Evolutionary conservation across 2,797 vertebrate genomes (phyloP).

Genomic region (Tiaroga cobitis): DNA sequence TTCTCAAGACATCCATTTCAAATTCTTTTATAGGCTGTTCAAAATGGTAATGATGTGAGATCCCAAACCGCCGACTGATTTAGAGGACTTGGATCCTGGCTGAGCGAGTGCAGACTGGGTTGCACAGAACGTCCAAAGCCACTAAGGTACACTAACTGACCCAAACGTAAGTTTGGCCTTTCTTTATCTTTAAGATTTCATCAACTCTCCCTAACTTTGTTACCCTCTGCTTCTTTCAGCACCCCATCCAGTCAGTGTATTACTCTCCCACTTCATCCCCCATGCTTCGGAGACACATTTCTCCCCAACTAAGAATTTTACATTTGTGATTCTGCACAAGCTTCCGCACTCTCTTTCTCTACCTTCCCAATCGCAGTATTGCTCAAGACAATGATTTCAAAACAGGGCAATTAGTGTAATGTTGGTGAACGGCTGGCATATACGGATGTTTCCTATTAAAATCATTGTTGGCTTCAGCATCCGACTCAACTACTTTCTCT

Average conservation of each 20-base stretch:
- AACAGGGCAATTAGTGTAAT: slow-evolving; percentile 69
- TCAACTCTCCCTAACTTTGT: slow-evolving; percentile 1
- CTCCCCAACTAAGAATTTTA: slow-evolving; percentile 31
- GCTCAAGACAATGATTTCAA: slow-evolving; percentile 68
- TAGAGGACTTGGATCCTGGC: slow-evolving; percentile 17
- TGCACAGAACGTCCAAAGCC: slow-evolving; percentile 32
- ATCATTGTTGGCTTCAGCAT: slow-evolving; percentile 62
- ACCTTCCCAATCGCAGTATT: slow-evolving; percentile 57
- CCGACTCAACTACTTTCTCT: slow-evolving; percentile 68
- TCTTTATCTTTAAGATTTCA: slow-evolving; percentile 20
- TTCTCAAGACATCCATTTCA: slow-evolving; percentile 44
- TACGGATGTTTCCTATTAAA: slow-evolving; percentile 72
- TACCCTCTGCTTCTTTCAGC: slow-evolving; percentile 5
- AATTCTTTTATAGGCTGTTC: slow-evolving; percentile 40
- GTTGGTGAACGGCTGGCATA: slow-evolving; percentile 70
- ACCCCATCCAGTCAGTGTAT: slow-evolving; percentile 23
- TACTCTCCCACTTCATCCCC: neutral
- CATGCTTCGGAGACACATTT: neutral
- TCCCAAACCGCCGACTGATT: slow-evolving; percentile 32
- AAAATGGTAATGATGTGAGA: slow-evolving; percentile 51
- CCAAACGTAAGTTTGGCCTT: neutral
- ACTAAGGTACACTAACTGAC: slow-evolving; percentile 16
- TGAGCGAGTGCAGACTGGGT: slow-evolving; percentile 20
- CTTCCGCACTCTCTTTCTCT: slow-evolving; percentile 33
- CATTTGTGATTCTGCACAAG: slow-evolving; percentile 36